phyloP scores from a whole-genome alignment of 2,113 vertebrate species.

The Xiphorhynchus elegans region DNA sequence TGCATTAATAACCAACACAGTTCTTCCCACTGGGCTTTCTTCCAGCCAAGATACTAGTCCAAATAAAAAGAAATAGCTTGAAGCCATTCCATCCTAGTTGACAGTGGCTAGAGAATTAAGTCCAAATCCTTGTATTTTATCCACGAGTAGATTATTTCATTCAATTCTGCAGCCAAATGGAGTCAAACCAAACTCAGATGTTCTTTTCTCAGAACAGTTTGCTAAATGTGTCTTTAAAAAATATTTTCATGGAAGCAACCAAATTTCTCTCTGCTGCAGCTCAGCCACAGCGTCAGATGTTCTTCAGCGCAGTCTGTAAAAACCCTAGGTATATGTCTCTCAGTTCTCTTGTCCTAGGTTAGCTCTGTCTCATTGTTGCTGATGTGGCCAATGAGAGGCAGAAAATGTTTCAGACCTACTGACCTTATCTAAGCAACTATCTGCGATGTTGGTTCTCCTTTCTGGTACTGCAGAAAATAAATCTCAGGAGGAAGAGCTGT shows the following conservation, averaged over 20 bases:
- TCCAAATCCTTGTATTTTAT: constrained; percentile 25
- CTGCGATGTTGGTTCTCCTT: neutral
- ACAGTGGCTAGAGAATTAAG: constrained; percentile 8
- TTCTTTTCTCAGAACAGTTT: neutral
- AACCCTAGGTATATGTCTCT: neutral
- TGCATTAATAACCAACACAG: constrained; percentile 19
- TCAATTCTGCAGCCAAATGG: constrained; percentile 7
- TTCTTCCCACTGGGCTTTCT: constrained; percentile 5
- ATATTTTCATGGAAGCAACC: neutral
- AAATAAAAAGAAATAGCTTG: constrained; percentile 21
- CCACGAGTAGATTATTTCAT: neutral
- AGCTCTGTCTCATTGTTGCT: neutral
- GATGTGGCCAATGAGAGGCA: neutral
- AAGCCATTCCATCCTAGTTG: constrained; percentile 8
- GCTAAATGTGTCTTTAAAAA: neutral
- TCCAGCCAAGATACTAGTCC: neutral
- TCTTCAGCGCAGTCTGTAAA: neutral
- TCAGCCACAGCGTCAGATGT: neutral
- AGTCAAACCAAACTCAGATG: neutral
- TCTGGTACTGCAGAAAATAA: neutral
- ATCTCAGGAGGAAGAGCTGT: neutral
- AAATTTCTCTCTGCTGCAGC: neutral
- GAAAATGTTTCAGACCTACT: neutral
- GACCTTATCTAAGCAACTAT: neutral
- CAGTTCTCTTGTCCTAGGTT: neutral